A percentile compares a stretch with the other conserved stretches of the same genome.
Evolutionary conservation across 2,113 vertebrate genomes (phyloP).

Genomic region (Ammodramus savannarum): DNA sequence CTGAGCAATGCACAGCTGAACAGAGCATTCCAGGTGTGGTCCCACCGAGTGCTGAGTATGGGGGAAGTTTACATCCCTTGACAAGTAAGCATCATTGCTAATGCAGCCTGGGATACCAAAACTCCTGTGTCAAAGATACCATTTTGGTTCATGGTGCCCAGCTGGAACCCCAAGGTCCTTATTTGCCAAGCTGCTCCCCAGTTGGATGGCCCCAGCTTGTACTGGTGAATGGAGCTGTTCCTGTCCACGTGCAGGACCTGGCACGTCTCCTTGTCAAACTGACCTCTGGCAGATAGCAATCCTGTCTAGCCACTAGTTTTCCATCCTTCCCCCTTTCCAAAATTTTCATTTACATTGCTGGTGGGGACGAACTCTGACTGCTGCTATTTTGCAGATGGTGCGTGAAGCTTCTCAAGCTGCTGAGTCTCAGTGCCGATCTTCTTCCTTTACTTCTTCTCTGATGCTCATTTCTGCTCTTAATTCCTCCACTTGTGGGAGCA

Average conservation of each 20-base stretch:
- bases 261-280: background rate
- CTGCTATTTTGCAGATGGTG: background rate
- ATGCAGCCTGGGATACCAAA: background rate
- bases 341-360: background rate
- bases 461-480: background rate
- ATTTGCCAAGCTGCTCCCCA: background rate
- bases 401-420: background rate
- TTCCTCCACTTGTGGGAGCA: rapidly evolving
- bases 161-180: background rate
- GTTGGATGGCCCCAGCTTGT: background rate
- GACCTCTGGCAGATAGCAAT: background rate
- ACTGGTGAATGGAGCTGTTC: background rate
- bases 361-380: rapidly evolving
- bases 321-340: background rate
- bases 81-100: background rate
- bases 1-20: background rate
- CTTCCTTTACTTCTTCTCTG: background rate
- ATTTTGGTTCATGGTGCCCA: background rate
- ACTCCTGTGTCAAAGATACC: background rate
- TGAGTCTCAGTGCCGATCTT: background rate
- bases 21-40: background rate
- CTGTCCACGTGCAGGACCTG: background rate
- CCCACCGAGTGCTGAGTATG: background rate
- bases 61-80: background rate
- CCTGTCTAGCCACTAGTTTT: background rate